These are phyloP conservation scores for Hecatera dysodea DNA, from an alignment of 2,888 invertebrate species.

Conservation along the genomic window DNA sequence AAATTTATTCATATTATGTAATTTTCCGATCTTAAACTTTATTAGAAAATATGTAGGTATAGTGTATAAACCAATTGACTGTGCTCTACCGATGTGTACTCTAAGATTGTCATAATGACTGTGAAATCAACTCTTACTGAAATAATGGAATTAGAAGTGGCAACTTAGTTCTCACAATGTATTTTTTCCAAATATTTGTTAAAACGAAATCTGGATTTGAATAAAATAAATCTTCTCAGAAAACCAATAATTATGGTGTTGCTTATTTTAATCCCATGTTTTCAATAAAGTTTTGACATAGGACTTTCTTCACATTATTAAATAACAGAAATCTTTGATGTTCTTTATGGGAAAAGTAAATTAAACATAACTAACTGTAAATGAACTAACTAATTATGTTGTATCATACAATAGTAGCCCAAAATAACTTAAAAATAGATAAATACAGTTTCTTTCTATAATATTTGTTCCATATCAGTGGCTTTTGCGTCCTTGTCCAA, in stretches of 20 bases:
- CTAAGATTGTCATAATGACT: not conserved
- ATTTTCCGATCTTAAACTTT: slow-evolving; percentile 8
- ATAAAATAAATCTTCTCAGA: not conserved
- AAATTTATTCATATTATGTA: not conserved
- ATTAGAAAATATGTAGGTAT: not conserved
- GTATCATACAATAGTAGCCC: slow-evolving; percentile 38
- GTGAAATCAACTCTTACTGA: not conserved
- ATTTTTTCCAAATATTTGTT: not conserved
- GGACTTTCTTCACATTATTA: not conserved
- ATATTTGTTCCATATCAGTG: slow-evolving; percentile 42
- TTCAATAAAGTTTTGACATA: not conserved
- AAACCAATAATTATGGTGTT: not conserved
- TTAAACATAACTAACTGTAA: slow-evolving; percentile 27
- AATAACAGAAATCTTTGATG: not conserved
- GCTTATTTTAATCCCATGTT: not conserved
- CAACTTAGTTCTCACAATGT: not conserved
- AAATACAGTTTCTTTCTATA: slow-evolving; percentile 36
- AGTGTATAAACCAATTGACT: not conserved
- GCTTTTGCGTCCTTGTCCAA: slow-evolving; percentile 52
- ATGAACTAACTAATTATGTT: slow-evolving; percentile 40
- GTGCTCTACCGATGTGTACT: not conserved
- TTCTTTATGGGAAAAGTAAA: slow-evolving; percentile 54
- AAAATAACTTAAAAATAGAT: slow-evolving; percentile 16
- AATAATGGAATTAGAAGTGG: slow-evolving; percentile 7
- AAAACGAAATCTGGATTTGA: too few species aligned